Conservation (phyloP, 2,797 vertebrate genomes). For the Poecile montanus region DNA sequence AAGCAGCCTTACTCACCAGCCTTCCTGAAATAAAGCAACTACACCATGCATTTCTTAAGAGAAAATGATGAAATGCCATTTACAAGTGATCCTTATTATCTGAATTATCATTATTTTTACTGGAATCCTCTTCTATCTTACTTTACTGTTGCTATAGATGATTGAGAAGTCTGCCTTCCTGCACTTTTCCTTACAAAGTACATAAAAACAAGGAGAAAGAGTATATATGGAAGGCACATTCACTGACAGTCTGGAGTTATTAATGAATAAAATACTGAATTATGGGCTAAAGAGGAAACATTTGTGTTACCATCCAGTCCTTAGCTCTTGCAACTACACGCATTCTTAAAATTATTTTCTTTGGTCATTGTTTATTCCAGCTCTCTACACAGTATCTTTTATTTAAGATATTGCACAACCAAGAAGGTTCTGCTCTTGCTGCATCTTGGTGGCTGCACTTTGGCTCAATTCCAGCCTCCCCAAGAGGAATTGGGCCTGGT, state of each 20-base stretch:
- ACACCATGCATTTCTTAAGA: neutral
- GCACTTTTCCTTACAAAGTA: neutral
- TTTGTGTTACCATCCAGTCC: neutral
- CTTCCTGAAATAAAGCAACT: neutral
- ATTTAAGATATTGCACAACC: neutral
- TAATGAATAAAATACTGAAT: neutral
- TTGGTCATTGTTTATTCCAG: neutral
- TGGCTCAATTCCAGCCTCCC: neutral
- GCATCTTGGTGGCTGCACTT: neutral
- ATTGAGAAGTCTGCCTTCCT: neutral
- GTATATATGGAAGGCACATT: neutral
- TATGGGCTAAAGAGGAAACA: neutral
- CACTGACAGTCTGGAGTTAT: neutral
- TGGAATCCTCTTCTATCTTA: neutral
- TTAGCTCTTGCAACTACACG: neutral
- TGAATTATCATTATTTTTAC: neutral
- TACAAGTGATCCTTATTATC: neutral
- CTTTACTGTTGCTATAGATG: neutral
- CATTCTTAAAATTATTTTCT: neutral
- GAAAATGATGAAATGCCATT: neutral
- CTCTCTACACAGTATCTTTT: neutral
- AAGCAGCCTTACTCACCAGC: neutral
- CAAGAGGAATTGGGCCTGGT: accelerated
- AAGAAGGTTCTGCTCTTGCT: neutral
- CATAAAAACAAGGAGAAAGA: neutral